A percentile compares a stretch with the other conserved stretches of the same genome.
phyloP scores from a whole-genome alignment of 2,888 invertebrate genomes.

The Neocrepidodera transversa region DNA sequence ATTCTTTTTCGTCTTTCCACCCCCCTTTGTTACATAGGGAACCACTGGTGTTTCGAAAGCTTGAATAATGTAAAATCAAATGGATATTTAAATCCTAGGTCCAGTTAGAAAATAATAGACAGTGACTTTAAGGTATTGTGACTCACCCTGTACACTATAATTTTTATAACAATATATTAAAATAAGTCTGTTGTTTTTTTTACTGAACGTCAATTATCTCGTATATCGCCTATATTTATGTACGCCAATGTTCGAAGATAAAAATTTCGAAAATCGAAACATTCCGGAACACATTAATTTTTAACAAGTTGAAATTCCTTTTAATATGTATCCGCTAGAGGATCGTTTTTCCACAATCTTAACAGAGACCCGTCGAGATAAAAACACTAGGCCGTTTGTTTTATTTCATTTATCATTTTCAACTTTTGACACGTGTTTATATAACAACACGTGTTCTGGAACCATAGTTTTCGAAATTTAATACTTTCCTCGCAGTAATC shows the following conservation, averaged over 20 bases:
- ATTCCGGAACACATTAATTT: conserved; percentile 46
- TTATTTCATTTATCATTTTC: conserved; percentile 47
- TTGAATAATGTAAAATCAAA: too few species aligned
- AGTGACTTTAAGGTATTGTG: too few species aligned
- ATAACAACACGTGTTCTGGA: conserved; percentile 49
- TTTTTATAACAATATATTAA: too few species aligned
- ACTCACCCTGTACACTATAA: too few species aligned
- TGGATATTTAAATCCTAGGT: too few species aligned
- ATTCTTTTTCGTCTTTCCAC: too few species aligned
- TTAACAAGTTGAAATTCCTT: conserved; percentile 47
- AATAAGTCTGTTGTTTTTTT: too few species aligned
- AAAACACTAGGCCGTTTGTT: conserved; percentile 43
- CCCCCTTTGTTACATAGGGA: too few species aligned
- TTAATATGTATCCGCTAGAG: conserved; percentile 42
- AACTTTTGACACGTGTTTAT: conserved; percentile 50
- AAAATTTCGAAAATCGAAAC: conserved; percentile 30
- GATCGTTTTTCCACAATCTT: conserved; percentile 38
- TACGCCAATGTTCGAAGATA: conserved; percentile 19
- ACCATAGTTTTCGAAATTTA: conserved; percentile 42
- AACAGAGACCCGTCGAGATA: conserved; percentile 32
- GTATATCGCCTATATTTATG: too few species aligned
- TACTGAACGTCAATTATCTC: too few species aligned
- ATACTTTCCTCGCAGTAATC: conserved; percentile 42
- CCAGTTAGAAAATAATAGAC: too few species aligned
- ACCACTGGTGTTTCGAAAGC: too few species aligned